Conservation (phyloP, 2,113 vertebrate species). For the Balaenoptera acutorostrata region DNA sequence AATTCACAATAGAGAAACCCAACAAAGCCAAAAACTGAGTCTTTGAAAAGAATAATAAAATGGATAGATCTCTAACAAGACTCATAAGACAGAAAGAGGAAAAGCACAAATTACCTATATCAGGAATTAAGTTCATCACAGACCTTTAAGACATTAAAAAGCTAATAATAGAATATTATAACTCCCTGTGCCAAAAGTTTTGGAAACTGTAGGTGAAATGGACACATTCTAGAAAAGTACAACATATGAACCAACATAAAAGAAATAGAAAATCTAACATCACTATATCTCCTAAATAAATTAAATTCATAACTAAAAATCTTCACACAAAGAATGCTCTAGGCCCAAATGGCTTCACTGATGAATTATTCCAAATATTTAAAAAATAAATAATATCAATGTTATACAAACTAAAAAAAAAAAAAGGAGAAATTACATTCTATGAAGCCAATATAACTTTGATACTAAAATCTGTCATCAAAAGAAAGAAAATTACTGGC, state of each 20-base stretch:
- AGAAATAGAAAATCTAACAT: not conserved
- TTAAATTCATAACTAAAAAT: not conserved
- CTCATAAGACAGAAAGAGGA: not conserved
- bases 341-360: not conserved
- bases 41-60: slow-evolving; percentile 25
- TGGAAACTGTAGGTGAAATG: not conserved
- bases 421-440: not conserved
- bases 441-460: not conserved
- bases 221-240: not conserved
- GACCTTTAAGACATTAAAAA: not conserved
- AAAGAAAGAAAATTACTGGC: not conserved
- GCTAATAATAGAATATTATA: not conserved
- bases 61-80: not conserved
- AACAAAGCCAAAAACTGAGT: not conserved
- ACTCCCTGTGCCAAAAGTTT: not conserved
- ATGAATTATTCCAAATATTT: not conserved
- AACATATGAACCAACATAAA: not conserved
- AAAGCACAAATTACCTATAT: not conserved
- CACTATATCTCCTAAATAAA: not conserved
- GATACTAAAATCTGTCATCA: not conserved
- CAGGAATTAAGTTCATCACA: not conserved
- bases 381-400: not conserved
- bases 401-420: not conserved
- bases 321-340: not conserved
- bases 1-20: not conserved